These are phyloP conservation scores for Parotocinclus haroldoi DNA, from an alignment of 2,797 vertebrate genomes.

Conservation along the genomic window DNA sequence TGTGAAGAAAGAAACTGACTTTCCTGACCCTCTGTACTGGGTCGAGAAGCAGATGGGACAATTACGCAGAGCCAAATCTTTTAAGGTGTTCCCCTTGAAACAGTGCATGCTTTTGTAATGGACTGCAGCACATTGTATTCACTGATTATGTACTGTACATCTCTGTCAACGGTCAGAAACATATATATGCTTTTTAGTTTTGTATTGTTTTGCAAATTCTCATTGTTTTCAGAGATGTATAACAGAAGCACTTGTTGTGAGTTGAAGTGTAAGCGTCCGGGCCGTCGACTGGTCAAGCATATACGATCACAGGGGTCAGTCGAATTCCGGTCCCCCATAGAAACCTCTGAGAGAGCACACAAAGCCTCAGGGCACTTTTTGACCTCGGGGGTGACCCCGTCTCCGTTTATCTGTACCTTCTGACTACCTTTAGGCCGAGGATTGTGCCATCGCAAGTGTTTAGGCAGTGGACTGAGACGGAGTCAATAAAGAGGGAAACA, in stretches of 20 bases:
- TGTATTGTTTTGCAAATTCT: constrained; percentile 39
- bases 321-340: constrained; percentile 8
- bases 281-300: constrained; percentile 22
- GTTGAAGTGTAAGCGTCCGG: constrained; percentile 26
- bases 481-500: constrained; percentile 14
- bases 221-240: constrained; percentile 23
- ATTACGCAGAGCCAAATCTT: constrained; percentile 7
- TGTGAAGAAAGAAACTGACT: constrained; percentile 34
- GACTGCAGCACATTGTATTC: constrained; percentile 24
- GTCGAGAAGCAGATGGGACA: constrained; percentile 16
- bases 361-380: constrained; percentile 30
- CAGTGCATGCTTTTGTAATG: constrained; percentile 19
- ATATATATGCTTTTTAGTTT: constrained; percentile 8
- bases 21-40: constrained; percentile 11
- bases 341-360: constrained; percentile 27
- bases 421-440: constrained; percentile 23
- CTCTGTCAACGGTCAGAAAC: constrained; percentile 26
- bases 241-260: constrained; percentile 57
- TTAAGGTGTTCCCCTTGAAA: constrained; percentile 8
- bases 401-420: constrained; percentile 31
- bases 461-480: constrained; percentile 30
- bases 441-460: constrained; percentile 20
- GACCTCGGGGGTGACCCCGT: constrained; percentile 10
- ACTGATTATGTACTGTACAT: constrained; percentile 4
- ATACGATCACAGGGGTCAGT: constrained; percentile 17